Evolutionary conservation across 1,140 invertebrate genomes (phyloP), one percentile per base, ranked within the genome.

Genomic region (Euwallacea fornicatus): DNA sequence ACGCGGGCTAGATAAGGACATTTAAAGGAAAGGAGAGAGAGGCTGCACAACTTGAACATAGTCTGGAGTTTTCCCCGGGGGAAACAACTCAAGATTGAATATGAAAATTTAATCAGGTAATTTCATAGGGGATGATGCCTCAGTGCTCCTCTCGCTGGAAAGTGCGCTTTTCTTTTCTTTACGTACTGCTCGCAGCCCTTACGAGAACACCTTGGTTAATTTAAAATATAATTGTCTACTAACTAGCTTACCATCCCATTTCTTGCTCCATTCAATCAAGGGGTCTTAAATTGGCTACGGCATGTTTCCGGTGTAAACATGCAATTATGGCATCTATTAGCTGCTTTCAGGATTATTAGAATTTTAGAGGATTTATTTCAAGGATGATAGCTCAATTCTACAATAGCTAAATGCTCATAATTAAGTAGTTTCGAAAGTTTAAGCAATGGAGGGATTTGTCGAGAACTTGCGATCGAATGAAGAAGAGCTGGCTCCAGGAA

Each of bases 91-190:
- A 85, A 85, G 84, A 86, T 86, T 86, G 85, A 86, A 86, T 86
- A 86, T 86, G 85, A 86, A 86, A 86, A 84, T 86, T 86, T 86
- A 86, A 86, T 86, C 83, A 84, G 83, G 83, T 85, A 85, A 85
- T 86, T 85, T 85, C 84, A 85, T 85, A 83, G 78, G 79, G 78
- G 78, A 78, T 79, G 75, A 79, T 78, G 78, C 77, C 69, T 77
- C 74, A 74, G 73, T 77, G 76, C 78, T 75, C 71, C 71, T 65
- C 65, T 75, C 15, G 64, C 66, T 13, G 13, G 74, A 72, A 69
- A 75, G 72, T 71, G 66, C 64, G 65, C 69, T 71, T 71, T 69
- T 73, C 71, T 66, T 68, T 73, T 72, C 74, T 75, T 75, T 75
- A 68, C 68, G 69, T 75, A 73, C 68, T 73, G 70, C 69, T 72